phyloP scores from a whole-genome alignment of 2,113 vertebrate species.

The Rhodinocichla rosea region DNA sequence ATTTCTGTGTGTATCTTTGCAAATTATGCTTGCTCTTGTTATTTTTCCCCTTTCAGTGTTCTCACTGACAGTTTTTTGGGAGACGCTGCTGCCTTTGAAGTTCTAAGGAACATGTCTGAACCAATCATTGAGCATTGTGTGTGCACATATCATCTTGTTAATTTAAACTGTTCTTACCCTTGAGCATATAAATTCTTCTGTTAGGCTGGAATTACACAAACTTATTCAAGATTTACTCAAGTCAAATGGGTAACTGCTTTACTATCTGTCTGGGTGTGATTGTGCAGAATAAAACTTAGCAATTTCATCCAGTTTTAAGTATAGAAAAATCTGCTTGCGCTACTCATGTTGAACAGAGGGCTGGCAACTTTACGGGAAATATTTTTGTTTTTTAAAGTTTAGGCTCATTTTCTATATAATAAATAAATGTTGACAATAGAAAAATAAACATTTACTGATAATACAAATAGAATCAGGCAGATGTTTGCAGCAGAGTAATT shows the following conservation, averaged over 20 bases:
- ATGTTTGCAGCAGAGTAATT: neutral
- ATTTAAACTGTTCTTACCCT: neutral
- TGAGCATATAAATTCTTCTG: neutral
- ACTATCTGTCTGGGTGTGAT: neutral
- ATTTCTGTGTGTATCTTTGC: neutral
- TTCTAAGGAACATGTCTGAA: neutral
- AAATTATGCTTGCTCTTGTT: accelerated
- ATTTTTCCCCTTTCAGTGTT: neutral
- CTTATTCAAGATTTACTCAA: neutral
- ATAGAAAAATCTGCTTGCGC: neutral
- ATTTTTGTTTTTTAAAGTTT: neutral
- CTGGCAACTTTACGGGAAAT: neutral
- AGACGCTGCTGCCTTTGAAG: neutral
- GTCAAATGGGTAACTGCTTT: neutral
- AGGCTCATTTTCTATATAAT: neutral
- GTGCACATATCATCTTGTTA: neutral
- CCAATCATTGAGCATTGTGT: neutral
- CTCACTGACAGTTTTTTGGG: neutral
- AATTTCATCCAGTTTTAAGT: neutral
- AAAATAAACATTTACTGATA: neutral
- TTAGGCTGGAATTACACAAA: neutral
- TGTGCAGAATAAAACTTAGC: neutral
- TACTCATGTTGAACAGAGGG: neutral
- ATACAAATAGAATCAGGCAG: neutral
- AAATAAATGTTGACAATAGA: neutral